Conservation (phyloP, 2,888 invertebrate genomes). For the Bursaphelenchus okinawaensis region DNA sequence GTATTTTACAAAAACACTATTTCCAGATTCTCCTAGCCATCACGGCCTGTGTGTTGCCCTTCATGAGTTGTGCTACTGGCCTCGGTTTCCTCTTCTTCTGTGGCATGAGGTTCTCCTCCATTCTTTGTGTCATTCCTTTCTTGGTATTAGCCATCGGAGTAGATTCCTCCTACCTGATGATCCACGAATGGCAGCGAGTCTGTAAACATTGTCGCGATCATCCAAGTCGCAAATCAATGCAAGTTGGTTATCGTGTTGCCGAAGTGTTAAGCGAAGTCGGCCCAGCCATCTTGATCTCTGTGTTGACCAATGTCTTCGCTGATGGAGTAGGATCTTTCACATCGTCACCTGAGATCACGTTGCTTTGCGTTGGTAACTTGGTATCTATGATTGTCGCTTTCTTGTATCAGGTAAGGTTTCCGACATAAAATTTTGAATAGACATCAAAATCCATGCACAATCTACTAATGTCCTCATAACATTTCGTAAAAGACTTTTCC, state of each 20-base stretch:
- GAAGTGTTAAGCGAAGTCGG: constrained; percentile 52
- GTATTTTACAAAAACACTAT: too few species aligned
- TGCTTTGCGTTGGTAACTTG: constrained; percentile 52
- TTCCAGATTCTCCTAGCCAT: constrained; percentile 47
- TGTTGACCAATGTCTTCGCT: constrained; percentile 52
- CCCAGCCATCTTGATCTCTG: constrained; percentile 52
- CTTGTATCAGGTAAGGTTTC: constrained; percentile 38
- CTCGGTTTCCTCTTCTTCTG: constrained; percentile 48
- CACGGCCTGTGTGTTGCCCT: constrained; percentile 48
- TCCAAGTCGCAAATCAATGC: constrained; percentile 40
- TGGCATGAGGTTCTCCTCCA: constrained; percentile 49
- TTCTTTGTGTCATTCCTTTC: constrained; percentile 53
- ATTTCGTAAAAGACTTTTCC: too few species aligned
- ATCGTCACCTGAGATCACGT: constrained; percentile 50
- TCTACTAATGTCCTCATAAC: neutral
- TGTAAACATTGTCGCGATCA: constrained; percentile 46
- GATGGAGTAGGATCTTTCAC: constrained; percentile 45
- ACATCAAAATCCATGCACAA: neutral
- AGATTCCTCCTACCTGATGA: constrained; percentile 52
- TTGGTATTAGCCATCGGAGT: constrained; percentile 40
- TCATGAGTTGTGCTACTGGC: constrained; percentile 49
- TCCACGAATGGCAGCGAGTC: constrained; percentile 55
- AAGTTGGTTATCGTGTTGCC: constrained; percentile 47
- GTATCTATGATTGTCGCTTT: constrained; percentile 50
- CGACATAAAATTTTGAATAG: neutral